Evolutionary conservation across 2,797 vertebrate species (phyloP).

Genomic region (Urocyon cinereoargenteus): DNA sequence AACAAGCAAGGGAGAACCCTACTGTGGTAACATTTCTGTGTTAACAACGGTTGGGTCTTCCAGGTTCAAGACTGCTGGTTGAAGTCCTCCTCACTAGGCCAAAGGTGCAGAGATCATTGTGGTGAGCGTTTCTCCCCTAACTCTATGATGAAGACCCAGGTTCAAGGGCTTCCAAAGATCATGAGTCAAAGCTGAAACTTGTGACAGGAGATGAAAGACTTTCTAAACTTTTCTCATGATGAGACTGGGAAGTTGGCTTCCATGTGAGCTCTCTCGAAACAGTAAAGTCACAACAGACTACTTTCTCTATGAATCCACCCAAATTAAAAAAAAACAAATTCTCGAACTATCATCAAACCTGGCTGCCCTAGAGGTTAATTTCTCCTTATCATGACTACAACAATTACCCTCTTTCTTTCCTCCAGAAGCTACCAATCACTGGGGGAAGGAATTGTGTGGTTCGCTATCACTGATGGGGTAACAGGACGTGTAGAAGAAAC

Average conservation of each 20-base stretch:
- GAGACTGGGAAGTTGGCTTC: neutral
- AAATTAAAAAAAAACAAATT: neutral
- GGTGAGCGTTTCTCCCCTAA: neutral
- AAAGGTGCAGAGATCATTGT: neutral
- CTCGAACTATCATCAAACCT: neutral
- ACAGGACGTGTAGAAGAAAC: neutral
- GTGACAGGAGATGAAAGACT: conserved; percentile 3
- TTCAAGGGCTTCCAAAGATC: neutral
- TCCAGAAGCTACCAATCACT: neutral
- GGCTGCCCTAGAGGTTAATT: neutral
- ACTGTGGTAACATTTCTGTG: neutral
- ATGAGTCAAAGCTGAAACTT: neutral
- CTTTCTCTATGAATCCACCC: neutral
- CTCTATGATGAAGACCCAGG: neutral
- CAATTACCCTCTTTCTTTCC: conserved; percentile 2
- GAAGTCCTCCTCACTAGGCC: neutral
- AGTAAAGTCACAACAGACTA: neutral
- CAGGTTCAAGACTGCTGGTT: neutral
- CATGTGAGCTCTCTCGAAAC: neutral
- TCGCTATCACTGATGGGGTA: neutral
- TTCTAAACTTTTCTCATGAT: neutral
- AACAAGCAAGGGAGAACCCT: neutral
- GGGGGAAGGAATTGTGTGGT: neutral
- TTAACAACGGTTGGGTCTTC: neutral
- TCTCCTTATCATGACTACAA: neutral